Base-by-base conservation (phyloP, 2,797 vertebrate species). In the Catamblyrhynchus diadema region DNA sequence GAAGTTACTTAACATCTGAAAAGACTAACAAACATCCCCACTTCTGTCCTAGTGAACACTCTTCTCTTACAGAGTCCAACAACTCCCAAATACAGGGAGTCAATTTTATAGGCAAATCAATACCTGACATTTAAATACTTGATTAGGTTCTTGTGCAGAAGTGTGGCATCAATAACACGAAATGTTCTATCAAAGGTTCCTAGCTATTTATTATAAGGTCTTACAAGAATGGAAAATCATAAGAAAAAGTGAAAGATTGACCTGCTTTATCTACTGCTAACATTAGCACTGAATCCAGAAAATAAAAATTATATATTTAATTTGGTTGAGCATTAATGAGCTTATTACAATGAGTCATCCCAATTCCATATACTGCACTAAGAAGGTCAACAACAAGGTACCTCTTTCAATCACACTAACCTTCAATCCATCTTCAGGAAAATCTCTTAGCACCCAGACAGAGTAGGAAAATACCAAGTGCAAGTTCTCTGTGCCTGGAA, bases 401-500 rank as follows among this genome's bases (percentile, higher is more conserved):
- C 18, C 41, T 19, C 25, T 41, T 89, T 77, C 72, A 94, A 74
- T 17, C 30, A 45, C 39, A 65, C 90, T 92, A 93, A 99, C 99
- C 98, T 99, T 99, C 79, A 99, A 96, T 21, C 99, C 99, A 71
- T 99, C 99, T 74, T 99, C 99, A 32, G 99, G 98, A 92, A 98
- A 99, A 80, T 98, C 99, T 97, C 99, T 99, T 62, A 99, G 96
- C 88, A 99, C 99, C 99, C 99, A 99, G 7, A 99, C 97, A 12
- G 99, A 99, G 96, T 99, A 99, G 91, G 99, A 99, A 96, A 99
- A 99, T 64, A 99, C 99, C 79, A 99, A 98, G 25, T 98, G 98
- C 88, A 99, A 95, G 94, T 99, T 99, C 95, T 99, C 99, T 74
- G 98, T 97, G 48, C 99, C 99, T 99, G 90, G 61, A 95, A 86